Conservation (phyloP, 2,797 vertebrate species). For the Betta splendens region DNA sequence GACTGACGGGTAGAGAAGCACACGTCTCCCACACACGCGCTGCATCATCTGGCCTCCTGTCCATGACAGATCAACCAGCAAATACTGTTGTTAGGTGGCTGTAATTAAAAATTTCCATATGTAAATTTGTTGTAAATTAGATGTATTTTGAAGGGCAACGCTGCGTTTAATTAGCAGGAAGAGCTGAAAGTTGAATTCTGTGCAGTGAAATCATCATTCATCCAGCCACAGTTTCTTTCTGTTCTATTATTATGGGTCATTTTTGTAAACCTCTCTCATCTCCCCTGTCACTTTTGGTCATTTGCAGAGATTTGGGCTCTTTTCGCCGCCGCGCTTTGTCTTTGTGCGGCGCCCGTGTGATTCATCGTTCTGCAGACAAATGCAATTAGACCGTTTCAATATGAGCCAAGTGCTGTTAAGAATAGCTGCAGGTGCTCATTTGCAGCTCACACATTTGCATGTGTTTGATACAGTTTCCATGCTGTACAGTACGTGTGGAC, state of each 20-base stretch:
- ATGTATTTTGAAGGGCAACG: conserved; percentile 55
- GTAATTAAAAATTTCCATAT: conserved; percentile 68
- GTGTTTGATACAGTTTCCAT: neutral
- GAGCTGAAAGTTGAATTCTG: conserved; percentile 30
- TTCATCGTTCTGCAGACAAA: conserved; percentile 27
- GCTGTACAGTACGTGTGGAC: neutral
- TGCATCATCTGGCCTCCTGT: conserved; percentile 31
- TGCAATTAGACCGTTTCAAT: conserved; percentile 19
- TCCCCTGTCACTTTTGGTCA: conserved; percentile 1
- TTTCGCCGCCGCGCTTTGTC: conserved; percentile 12
- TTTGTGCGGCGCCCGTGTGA: conserved; percentile 1
- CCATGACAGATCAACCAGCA: conserved; percentile 63
- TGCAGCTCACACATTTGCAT: conserved; percentile 13
- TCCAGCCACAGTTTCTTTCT: neutral
- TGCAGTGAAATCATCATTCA: conserved; percentile 9
- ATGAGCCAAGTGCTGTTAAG: conserved; percentile 23
- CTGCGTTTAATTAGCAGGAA: conserved; percentile 54
- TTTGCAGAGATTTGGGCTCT: neutral
- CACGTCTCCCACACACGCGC: conserved; percentile 17
- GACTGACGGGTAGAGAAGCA: conserved; percentile 40
- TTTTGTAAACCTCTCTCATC: too few relatives aligned
- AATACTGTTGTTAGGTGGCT: conserved; percentile 66
- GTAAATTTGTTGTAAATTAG: conserved; percentile 70
- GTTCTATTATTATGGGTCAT: too few relatives aligned
- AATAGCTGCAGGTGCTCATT: conserved; percentile 16